Percentiles rank a stretch among this genome's conserved stretches.
phyloP scores from a whole-genome alignment of 2,797 vertebrate genomes.

The Alcedo quadribrachys region DNA sequence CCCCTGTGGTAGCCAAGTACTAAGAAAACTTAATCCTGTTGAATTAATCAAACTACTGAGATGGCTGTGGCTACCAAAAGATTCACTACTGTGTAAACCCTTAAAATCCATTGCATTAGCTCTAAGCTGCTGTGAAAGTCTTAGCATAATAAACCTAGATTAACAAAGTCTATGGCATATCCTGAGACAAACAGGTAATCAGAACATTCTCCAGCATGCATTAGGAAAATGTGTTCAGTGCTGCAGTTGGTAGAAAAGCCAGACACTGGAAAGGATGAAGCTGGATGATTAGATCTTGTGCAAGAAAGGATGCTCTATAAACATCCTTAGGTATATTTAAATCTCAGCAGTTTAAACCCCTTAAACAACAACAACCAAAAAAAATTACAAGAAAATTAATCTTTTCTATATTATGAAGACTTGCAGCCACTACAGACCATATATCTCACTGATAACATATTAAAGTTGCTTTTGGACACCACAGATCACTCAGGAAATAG shows the following conservation, averaged over 20 bases:
- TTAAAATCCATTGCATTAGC: constrained; percentile 31
- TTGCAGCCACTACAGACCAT: background rate
- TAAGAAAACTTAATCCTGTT: background rate
- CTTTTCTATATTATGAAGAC: background rate
- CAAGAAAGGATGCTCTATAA: background rate
- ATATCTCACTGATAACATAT: background rate
- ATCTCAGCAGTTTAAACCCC: background rate
- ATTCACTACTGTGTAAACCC: background rate
- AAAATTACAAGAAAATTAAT: background rate
- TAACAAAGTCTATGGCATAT: constrained; percentile 16
- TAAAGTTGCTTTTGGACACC: background rate
- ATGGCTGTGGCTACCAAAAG: background rate
- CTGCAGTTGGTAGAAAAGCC: background rate
- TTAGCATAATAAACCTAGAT: constrained; percentile 19
- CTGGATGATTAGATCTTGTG: background rate
- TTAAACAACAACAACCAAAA: background rate
- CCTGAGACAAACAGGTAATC: background rate
- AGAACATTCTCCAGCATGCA: background rate
- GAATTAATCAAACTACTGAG: background rate
- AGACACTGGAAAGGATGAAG: fast-evolving
- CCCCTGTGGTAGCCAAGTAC: background rate
- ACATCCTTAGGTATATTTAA: background rate
- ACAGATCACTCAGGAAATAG: background rate
- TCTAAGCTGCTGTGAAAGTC: constrained; percentile 33
- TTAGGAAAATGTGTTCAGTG: background rate